These are phyloP conservation scores for Alouatta palliata DNA, from an alignment of 2,113 vertebrate species.

Conservation along the genomic window DNA sequence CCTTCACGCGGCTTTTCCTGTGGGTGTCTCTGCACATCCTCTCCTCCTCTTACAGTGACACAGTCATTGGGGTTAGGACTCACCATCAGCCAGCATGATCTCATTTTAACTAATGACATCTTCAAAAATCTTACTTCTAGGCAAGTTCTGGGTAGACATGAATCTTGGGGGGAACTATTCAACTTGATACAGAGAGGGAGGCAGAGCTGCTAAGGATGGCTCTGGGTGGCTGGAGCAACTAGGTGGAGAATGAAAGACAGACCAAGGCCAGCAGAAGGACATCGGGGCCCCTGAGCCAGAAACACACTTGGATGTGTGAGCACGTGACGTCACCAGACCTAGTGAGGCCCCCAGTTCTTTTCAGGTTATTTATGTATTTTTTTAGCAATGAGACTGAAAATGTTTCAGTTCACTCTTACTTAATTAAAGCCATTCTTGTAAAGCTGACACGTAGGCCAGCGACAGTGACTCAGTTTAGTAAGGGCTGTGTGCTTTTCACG, in stretches of 20 bases:
- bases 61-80: not conserved
- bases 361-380: not conserved
- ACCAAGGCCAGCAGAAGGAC: not conserved
- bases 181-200: fast-evolving
- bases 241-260: not conserved
- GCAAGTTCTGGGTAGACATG: not conserved
- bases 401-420: not conserved
- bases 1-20: fast-evolving
- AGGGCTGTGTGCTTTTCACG: not conserved
- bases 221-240: not conserved
- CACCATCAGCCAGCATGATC: no score
- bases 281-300: fast-evolving
- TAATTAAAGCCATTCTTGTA: fast-evolving
- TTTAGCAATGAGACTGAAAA: not conserved
- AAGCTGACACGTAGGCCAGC: fast-evolving
- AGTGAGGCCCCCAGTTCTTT: not conserved
- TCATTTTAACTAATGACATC: not conserved
- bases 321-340: fast-evolving
- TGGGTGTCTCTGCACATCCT: not conserved
- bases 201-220: not conserved
- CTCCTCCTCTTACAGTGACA: not conserved
- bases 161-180: not conserved
- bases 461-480: not conserved
- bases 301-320: fast-evolving
- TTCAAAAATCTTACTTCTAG: not conserved